These are phyloP conservation scores for Exaiptasia diaphana DNA, from an alignment of 64 coral and sea anemone species.

Conservation along the genomic window DNA sequence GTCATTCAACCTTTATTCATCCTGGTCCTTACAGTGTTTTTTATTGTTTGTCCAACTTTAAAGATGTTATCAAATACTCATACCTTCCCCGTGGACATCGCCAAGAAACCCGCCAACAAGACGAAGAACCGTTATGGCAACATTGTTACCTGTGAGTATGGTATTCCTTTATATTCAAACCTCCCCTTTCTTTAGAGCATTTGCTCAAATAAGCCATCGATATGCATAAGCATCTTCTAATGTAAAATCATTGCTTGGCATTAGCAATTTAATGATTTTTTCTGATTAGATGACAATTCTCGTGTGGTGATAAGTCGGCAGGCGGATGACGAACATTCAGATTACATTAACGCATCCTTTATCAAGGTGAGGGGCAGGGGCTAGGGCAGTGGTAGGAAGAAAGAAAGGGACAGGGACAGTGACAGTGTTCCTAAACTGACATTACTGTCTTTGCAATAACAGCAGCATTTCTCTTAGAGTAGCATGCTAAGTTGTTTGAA, in stretches of 20 bases:
- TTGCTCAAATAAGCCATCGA: neutral
- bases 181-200: neutral
- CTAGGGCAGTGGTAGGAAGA: too few relatives aligned
- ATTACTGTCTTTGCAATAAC: too few relatives aligned
- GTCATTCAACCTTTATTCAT: too few relatives aligned
- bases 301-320: neutral
- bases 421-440: too few relatives aligned
- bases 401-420: too few relatives aligned
- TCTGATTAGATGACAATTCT: neutral
- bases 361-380: slow-evolving; percentile 20
- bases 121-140: slow-evolving; percentile 82
- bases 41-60: too few relatives aligned
- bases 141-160: slow-evolving; percentile 75
- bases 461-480: too few relatives aligned
- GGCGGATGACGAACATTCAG: slow-evolving; percentile 13
- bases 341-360: slow-evolving; percentile 66
- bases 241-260: neutral
- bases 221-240: neutral
- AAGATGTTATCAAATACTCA: slow-evolving; percentile 9
- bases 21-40: too few relatives aligned
- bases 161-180: neutral
- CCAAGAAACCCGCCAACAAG: slow-evolving; percentile 45
- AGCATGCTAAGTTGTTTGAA: neutral
- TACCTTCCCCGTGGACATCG: slow-evolving; percentile 37
- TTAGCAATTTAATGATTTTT: neutral